Evolutionary conservation across 2,888 invertebrate genomes (phyloP), one percentile per base, ranked within the genome.

Genomic region (Acanthosepion pharaonis): DNA sequence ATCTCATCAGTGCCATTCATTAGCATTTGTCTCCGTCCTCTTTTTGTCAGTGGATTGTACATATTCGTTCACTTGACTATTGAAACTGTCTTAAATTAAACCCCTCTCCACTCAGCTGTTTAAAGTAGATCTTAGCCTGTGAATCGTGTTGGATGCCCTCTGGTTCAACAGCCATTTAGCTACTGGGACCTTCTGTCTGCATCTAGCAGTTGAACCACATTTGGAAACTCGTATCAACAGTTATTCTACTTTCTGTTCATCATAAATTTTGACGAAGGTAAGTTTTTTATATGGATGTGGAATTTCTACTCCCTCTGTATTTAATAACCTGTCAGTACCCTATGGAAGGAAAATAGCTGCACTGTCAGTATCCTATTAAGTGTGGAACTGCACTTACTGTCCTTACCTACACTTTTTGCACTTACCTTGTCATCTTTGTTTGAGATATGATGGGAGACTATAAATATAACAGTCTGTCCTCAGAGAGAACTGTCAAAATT

Each of bases 281-380:
- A 78, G 78, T 78, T 15, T n/a, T 94, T 48, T 28, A 55, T 94
- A 33, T 59, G 48, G 94, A 59, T 94, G 64, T 59, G 64, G 28
- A 59, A 78, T 15, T n/a, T 33, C 20, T 4, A 78, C n/a, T 33
- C 8, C 78, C 78, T 78, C 33, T 78, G 78, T 78, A n/a, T 78
- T 78, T 23, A 33, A n/a, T 78, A 78, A 78, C 78, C n/a, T 78
- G 78, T 78, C 78, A n/a, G n/a, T 78, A 78, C 20, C 33, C 11
- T 11, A 33, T n/a, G n/a, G 78, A 78, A 78, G 33, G 78, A 78
- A n/a, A 78, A n/a, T n/a, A 78, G 33, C 33, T 78, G 78, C 28
- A 78, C n/a, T 78, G 28, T n/a, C n/a, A n/a, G 11, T 78, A 78
- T 15, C n/a, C n/a, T 28, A n/a, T 78, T 78, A 9, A n/a, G 78